phyloP scores from a whole-genome alignment of 2,797 vertebrate genomes.

The Microctenopoma steveboyesi region DNA sequence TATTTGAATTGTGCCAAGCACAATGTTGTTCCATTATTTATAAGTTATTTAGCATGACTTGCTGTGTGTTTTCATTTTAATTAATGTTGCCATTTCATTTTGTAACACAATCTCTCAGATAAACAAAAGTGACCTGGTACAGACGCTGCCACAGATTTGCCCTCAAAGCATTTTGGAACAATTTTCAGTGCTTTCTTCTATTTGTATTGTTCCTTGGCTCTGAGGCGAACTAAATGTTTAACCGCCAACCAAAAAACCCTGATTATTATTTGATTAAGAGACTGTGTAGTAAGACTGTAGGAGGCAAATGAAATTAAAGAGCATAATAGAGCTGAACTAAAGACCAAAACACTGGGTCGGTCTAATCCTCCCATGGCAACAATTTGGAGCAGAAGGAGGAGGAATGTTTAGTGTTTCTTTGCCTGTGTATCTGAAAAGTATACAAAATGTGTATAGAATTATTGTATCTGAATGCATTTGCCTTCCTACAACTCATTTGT shows the following conservation, averaged over 20 bases:
- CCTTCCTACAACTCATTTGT: too few species aligned
- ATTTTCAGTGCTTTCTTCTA: not conserved
- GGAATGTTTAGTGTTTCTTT: not conserved
- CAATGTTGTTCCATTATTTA: constrained; percentile 6
- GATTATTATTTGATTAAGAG: constrained; percentile 72
- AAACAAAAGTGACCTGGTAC: constrained; percentile 17
- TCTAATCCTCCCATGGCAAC: constrained; percentile 34
- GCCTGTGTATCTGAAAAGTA: not conserved
- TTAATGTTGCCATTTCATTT: constrained; percentile 5
- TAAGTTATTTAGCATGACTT: constrained; percentile 1
- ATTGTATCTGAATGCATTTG: too few species aligned
- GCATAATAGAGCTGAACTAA: constrained; percentile 74
- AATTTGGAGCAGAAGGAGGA: not conserved
- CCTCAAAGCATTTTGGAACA: not conserved
- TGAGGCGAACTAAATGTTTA: constrained; percentile 55
- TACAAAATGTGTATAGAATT: not conserved
- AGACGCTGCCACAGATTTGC: constrained; percentile 30
- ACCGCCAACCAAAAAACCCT: constrained; percentile 51
- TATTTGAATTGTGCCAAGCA: constrained; percentile 7
- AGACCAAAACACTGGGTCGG: constrained; percentile 49
- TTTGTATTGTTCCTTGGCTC: constrained; percentile 49
- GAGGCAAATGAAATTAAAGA: constrained; percentile 66
- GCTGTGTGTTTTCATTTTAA: not conserved
- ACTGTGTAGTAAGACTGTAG: constrained; percentile 34
- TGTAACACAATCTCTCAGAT: constrained; percentile 29